Conservation (phyloP, 2,113 vertebrate species). For the Tetrao urogallus region DNA sequence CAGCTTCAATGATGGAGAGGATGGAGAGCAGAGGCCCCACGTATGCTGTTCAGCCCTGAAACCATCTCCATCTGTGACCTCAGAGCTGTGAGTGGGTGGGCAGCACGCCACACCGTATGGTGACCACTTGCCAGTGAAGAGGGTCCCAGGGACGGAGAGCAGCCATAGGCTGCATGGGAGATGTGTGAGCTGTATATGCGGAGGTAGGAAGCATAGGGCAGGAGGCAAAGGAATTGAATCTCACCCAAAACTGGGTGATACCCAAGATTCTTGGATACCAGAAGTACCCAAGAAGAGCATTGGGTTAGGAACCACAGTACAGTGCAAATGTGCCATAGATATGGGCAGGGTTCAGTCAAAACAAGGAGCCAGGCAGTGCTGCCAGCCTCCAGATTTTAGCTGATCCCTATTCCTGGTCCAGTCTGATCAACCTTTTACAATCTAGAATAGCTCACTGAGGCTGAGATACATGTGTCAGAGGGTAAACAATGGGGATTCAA, state of each 20-base stretch:
- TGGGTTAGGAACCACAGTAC: neutral
- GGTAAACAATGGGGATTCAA: neutral
- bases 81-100: neutral
- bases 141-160: neutral
- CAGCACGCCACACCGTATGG: rapidly evolving
- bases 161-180: neutral
- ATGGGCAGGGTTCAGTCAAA: neutral
- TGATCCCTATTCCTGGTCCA: neutral
- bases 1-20: neutral
- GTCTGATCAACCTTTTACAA: neutral
- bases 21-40: neutral
- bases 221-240: neutral
- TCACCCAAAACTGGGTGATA: no score
- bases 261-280: no score
- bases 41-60: neutral
- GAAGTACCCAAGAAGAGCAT: neutral
- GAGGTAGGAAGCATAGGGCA: neutral
- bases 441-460: neutral
- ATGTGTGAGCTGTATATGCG: neutral
- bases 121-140: neutral
- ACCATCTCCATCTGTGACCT: neutral
- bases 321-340: neutral
- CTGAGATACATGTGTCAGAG: neutral
- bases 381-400: neutral
- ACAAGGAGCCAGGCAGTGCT: neutral